Conservation (phyloP, 2,888 invertebrate genomes). For the Agrotis clavis region DNA sequence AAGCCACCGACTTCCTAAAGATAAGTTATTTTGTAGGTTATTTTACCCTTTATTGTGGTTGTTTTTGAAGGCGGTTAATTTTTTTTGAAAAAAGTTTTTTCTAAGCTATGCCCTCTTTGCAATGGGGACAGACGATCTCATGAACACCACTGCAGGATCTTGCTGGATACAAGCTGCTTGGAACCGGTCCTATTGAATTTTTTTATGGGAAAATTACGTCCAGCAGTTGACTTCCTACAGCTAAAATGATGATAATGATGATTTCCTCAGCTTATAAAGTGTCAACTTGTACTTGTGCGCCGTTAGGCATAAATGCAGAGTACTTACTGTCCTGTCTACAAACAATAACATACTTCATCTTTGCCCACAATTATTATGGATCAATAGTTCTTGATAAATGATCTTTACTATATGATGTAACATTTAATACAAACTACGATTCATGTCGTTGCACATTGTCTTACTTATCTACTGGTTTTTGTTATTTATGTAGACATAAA, state of each 20-base stretch:
- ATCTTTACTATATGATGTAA: constrained; percentile 59
- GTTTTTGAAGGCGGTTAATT: too few species aligned
- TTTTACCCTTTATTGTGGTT: too few species aligned
- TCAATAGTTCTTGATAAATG: constrained; percentile 68
- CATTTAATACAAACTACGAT: constrained; percentile 43
- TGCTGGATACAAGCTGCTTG: too few species aligned
- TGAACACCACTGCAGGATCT: too few species aligned
- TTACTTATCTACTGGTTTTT: constrained; percentile 42
- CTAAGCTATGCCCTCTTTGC: too few species aligned
- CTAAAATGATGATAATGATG: neutral
- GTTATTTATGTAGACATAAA: constrained; percentile 1
- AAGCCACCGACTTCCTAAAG: too few species aligned
- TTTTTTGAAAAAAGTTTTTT: too few species aligned
- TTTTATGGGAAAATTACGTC: too few species aligned
- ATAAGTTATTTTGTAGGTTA: too few species aligned
- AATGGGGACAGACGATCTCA: too few species aligned
- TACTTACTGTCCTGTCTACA: neutral
- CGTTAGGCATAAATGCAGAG: constrained; percentile 9
- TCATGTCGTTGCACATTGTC: constrained; percentile 41
- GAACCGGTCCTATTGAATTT: too few species aligned
- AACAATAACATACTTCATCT: constrained; percentile 22
- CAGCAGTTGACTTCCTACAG: neutral
- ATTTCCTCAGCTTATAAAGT: neutral
- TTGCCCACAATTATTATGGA: constrained; percentile 47
- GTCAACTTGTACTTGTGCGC: neutral